phyloP scores from a whole-genome alignment of 2,797 vertebrate species.

The Crypturellus tataupa region DNA sequence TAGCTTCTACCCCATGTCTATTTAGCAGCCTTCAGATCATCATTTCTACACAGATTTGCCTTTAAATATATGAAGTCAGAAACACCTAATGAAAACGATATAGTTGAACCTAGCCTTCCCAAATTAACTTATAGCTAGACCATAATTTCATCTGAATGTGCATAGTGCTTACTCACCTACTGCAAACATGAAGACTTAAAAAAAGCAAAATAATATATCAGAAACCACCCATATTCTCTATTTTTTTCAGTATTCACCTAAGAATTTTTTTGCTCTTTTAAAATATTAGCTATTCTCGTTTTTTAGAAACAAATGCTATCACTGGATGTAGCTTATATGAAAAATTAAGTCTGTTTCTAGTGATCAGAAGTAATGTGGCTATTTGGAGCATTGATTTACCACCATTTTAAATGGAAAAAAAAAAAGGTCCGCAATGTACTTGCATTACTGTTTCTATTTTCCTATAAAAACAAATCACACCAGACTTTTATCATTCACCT shows the following conservation, averaged over 20 bases:
- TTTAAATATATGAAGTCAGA: no score
- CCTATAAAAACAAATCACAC: slow-evolving; percentile 51
- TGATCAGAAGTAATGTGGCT: neutral
- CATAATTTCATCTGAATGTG: neutral
- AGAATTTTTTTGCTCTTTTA: neutral
- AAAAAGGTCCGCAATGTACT: neutral
- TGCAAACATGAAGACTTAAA: neutral
- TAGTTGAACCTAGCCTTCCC: neutral
- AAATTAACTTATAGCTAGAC: neutral
- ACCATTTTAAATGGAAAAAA: slow-evolving; percentile 6
- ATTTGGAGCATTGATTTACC: neutral
- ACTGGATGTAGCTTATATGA: neutral
- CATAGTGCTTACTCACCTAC: neutral
- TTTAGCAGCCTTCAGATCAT: no score
- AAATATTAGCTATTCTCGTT: neutral
- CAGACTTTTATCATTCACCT: slow-evolving; percentile 70
- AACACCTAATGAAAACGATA: no score
- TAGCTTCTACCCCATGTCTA: no score
- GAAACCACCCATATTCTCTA: neutral
- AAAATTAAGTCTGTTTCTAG: neutral
- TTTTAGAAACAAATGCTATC: neutral
- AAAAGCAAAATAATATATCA: neutral
- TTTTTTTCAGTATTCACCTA: neutral
- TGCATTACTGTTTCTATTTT: slow-evolving; percentile 39
- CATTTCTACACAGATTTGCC: no score